Percentiles rank a stretch among this genome's conserved stretches.
phyloP scores from a whole-genome alignment of 2,888 invertebrate genomes.

The Heliconius ethilla region DNA sequence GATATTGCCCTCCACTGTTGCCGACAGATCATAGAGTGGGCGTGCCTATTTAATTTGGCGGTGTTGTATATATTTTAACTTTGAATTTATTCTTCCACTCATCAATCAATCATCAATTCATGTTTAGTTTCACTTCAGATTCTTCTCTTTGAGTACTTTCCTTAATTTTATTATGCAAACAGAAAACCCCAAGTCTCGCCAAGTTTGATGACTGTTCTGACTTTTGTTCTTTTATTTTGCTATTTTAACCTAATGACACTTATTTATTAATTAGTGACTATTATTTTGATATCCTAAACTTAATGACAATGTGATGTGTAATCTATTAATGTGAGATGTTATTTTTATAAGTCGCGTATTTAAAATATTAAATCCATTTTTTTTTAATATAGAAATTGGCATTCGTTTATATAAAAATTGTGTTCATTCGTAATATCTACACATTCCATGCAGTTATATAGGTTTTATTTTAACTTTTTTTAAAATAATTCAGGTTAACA shows the following conservation, averaged over 20 bases:
- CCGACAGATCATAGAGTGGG: slow-evolving; percentile 58
- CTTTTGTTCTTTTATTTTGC: background rate
- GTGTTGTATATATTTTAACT: background rate
- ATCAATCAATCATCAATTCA: background rate
- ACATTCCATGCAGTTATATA: background rate
- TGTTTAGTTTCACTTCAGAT: too few species aligned
- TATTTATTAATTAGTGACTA: background rate
- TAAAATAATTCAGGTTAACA: background rate
- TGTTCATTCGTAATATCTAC: background rate
- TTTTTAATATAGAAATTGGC: background rate
- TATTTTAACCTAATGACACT: background rate
- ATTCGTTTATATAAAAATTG: background rate
- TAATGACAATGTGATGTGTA: background rate
- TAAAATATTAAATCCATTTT: background rate
- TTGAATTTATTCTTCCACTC: background rate
- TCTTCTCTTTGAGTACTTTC: too few species aligned
- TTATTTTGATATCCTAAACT: background rate
- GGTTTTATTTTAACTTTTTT: background rate
- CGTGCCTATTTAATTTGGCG: background rate
- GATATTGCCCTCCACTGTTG: slow-evolving; percentile 71
- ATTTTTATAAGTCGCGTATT: too few species aligned
- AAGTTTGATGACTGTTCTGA: background rate
- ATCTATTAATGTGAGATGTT: background rate
- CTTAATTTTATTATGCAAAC: too few species aligned
- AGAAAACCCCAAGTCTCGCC: background rate